A percentile compares a stretch with the other conserved stretches of the same genome.
Conservation (phyloP, 1,140 invertebrate genomes). For the Chrysomallon squamiferum region DNA sequence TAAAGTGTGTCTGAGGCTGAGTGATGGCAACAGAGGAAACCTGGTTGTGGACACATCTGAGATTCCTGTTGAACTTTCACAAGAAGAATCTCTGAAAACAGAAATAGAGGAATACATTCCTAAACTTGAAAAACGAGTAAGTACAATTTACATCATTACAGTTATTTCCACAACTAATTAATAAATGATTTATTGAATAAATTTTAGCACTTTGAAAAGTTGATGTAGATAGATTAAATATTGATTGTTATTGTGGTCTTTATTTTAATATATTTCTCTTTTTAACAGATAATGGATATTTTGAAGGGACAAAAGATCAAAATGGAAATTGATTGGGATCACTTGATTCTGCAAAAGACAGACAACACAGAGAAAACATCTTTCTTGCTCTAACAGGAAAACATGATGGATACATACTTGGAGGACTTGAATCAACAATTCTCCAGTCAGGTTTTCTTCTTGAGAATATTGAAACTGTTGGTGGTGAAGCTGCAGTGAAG, state of each 20-base stretch:
- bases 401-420: neutral
- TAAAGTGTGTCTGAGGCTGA: too few species aligned
- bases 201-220: too few species aligned
- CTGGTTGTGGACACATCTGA: too few species aligned
- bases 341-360: neutral
- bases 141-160: too few species aligned
- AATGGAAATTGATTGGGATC: neutral
- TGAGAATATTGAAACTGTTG: neutral
- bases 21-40: too few species aligned
- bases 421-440: neutral
- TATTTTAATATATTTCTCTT: neutral
- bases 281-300: neutral
- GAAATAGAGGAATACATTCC: too few species aligned
- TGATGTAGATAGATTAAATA: too few species aligned
- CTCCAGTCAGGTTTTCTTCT: neutral
- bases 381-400: neutral
- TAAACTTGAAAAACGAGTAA: too few species aligned
- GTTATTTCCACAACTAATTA: too few species aligned
- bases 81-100: too few species aligned
- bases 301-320: neutral
- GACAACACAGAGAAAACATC: neutral
- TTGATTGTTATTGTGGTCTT: neutral
- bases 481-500: neutral
- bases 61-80: too few species aligned
- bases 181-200: too few species aligned